A percentile compares a stretch with the other conserved stretches of the same genome.
Evolutionary conservation across 1,140 invertebrate species (phyloP).

Genomic region (Calliopsis andreniformis): DNA sequence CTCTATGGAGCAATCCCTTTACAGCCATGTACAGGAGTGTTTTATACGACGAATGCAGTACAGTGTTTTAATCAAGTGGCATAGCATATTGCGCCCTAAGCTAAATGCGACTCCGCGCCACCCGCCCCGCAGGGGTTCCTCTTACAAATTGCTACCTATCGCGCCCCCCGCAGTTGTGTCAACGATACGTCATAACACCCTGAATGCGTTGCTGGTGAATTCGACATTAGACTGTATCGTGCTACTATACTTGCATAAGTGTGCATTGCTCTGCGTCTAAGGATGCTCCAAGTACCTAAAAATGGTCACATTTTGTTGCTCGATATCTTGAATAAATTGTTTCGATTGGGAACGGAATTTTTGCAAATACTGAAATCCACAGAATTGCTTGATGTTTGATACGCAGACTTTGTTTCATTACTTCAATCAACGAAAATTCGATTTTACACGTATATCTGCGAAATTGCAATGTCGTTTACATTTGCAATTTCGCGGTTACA

Average conservation of each 20-base stretch:
- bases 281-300: neutral
- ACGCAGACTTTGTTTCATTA: neutral
- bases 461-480: slow-evolving; percentile 2
- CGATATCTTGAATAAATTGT: neutral
- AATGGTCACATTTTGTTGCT: neutral
- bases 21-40: slow-evolving; percentile 57
- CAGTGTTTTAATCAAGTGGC: slow-evolving; percentile 76
- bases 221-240: slow-evolving; percentile 60
- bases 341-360: neutral
- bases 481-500: neutral
- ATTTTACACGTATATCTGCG: neutral
- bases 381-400: neutral
- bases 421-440: neutral
- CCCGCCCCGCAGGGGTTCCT: slow-evolving; percentile 69
- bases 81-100: slow-evolving; percentile 74
- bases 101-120: slow-evolving; percentile 63
- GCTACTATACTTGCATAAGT: slow-evolving; percentile 26
- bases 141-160: slow-evolving; percentile 74
- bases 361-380: neutral
- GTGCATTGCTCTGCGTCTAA: neutral
- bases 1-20: slow-evolving; percentile 48
- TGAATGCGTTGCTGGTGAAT: slow-evolving; percentile 55
- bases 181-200: slow-evolving; percentile 70
- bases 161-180: slow-evolving; percentile 64
- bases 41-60: slow-evolving; percentile 63